Evolutionary conservation across 2,113 vertebrate genomes (phyloP).

Genomic region (Strix aluco): DNA sequence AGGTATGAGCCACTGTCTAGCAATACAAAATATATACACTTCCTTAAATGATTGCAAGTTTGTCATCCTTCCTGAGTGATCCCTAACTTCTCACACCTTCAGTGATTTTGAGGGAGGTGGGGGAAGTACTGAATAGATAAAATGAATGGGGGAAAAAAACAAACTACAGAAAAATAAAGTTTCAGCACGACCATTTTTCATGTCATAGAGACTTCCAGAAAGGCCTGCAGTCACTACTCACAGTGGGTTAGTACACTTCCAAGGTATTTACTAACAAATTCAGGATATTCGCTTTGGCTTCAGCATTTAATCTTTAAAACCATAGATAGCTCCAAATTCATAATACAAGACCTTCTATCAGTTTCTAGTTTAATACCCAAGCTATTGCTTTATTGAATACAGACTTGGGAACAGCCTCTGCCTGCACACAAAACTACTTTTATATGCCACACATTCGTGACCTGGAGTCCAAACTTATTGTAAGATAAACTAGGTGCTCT

Average conservation of each 20-base stretch:
- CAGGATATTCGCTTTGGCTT: not conserved
- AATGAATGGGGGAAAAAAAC: not conserved
- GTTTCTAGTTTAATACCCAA: not conserved
- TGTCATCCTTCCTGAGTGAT: not conserved
- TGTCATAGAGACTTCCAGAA: not conserved
- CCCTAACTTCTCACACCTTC: not conserved
- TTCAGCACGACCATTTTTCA: not conserved
- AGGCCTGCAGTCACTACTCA: not conserved
- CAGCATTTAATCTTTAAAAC: not conserved
- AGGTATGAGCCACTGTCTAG: not conserved
- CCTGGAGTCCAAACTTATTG: not conserved
- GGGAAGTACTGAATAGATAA: not conserved
- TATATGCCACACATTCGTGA: not conserved
- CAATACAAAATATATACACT: accelerated
- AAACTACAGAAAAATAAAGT: not conserved
- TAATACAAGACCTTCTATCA: not conserved
- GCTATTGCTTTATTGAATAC: not conserved
- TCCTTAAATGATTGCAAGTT: not conserved
- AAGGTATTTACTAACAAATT: not conserved
- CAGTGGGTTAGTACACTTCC: not conserved
- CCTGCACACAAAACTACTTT: not conserved
- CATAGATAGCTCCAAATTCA: accelerated
- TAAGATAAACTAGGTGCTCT: not conserved
- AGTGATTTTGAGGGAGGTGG: not conserved
- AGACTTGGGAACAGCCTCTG: not conserved